phyloP scores from a whole-genome alignment of 1,140 invertebrate species.

The Harlomillsia oculata region DNA sequence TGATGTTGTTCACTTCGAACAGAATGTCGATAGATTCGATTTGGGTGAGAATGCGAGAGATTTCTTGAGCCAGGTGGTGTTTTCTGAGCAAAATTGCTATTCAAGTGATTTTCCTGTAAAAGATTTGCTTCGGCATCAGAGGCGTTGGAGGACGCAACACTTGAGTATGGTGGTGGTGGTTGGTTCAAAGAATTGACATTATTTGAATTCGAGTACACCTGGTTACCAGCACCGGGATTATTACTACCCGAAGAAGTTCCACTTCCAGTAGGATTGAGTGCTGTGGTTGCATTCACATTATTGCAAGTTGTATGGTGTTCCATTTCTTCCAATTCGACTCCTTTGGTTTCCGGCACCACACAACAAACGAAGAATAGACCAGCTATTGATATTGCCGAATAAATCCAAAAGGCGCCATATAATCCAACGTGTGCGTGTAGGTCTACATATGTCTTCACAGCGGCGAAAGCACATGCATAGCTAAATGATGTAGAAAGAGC shows the following conservation, averaged over 20 bases:
- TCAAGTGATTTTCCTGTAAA: neutral
- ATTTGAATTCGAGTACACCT: too few species aligned
- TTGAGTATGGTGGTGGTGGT: neutral
- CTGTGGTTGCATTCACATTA: constrained; percentile 1
- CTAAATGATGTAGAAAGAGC: constrained; percentile 74
- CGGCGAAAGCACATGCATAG: constrained; percentile 76
- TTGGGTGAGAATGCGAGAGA: too few species aligned
- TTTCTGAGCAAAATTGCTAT: neutral
- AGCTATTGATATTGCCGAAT: constrained; percentile 68
- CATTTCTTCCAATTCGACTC: constrained; percentile 77
- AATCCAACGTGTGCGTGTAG: constrained; percentile 63
- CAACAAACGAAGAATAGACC: constrained; percentile 73
- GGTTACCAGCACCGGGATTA: too few species aligned
- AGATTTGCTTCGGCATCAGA: constrained; percentile 9
- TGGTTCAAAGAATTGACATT: neutral
- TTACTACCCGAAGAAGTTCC: neutral
- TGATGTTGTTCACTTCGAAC: neutral
- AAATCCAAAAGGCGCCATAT: constrained; percentile 73
- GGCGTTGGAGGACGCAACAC: neutral
- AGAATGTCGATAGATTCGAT: too few species aligned
- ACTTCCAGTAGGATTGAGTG: neutral
- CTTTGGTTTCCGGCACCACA: constrained; percentile 83
- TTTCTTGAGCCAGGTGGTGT: neutral
- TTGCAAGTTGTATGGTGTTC: constrained; percentile 41
- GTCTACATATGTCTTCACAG: constrained; percentile 77